Conservation (phyloP, 2,888 invertebrate species). For the Aspidiotus rigidus region DNA sequence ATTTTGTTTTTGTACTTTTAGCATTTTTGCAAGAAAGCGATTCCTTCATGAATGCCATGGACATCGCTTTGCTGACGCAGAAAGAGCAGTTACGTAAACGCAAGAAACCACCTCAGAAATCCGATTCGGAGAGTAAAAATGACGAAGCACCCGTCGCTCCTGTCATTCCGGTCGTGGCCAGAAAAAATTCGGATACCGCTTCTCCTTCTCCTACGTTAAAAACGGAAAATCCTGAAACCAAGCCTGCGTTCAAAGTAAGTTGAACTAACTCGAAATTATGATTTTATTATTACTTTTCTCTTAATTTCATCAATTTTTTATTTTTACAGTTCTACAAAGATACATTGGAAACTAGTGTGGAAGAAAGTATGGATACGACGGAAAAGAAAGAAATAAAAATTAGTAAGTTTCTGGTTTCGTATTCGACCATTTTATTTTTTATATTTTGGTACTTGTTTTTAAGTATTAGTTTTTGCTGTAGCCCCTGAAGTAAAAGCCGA, state of each 20-base stretch:
- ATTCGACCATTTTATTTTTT: neutral
- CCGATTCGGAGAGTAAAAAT: slow-evolving; percentile 10
- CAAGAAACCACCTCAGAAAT: slow-evolving; percentile 14
- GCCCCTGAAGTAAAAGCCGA: slow-evolving; percentile 7
- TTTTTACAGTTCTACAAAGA: slow-evolving; percentile 72
- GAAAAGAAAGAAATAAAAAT: slow-evolving; percentile 38
- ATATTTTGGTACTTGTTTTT: neutral
- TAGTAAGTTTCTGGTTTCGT: neutral
- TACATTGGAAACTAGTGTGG: slow-evolving; percentile 64
- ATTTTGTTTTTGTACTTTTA: slow-evolving; percentile 43
- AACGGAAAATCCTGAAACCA: slow-evolving; percentile 8
- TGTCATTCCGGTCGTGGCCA: neutral
- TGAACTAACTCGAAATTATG: neutral
- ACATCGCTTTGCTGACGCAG: slow-evolving; percentile 21
- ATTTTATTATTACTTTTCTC: neutral
- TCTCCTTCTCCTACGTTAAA: slow-evolving; percentile 18
- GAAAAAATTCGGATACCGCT: slow-evolving; percentile 6
- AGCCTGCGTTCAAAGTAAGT: slow-evolving; percentile 25
- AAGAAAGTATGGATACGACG: slow-evolving; percentile 37
- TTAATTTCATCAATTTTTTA: neutral
- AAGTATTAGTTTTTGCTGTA: slow-evolving; percentile 10
- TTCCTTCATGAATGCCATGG: slow-evolving; percentile 84
- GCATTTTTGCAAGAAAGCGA: slow-evolving; percentile 80
- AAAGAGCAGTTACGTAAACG: slow-evolving; percentile 25
- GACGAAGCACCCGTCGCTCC: slow-evolving; percentile 21